Evolutionary conservation across 2,888 invertebrate species (phyloP), one percentile per base, ranked within the genome.

Genomic region (Ypsolopha scabrella): DNA sequence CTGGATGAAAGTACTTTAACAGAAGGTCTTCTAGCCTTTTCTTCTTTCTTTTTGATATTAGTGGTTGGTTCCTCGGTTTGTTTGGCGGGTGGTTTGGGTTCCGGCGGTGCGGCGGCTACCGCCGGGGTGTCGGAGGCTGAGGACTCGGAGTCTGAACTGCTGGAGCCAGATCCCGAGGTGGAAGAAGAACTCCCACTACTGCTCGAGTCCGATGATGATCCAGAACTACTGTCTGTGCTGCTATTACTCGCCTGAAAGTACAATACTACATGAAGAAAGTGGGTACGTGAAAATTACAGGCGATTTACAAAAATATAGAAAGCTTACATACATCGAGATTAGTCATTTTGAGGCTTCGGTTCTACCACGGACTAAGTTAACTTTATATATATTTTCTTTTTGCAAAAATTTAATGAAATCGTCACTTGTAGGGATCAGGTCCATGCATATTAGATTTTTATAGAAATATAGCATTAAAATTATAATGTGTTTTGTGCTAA

Each of bases 81-180:
- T 61, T 86, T 80, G 1, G 66, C 61, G 8, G 75, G 80, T n/a
- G 75, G 77, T 58, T 80, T 86, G 37, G 52, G 54, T 50, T 46
- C 39, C 48, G 57, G 57, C 46, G 54, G 44, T 36, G 44, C 11
- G 34, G 51, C 47, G 36, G 67, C 60, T 3, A 69, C 62, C 9
- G 63, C 57, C 1, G 65, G 59, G 7, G 67, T 43, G 41, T 35
- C 57, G 1, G 62, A 57, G n/a, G 63, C 65, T 0, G 92, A 91
- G 0, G 93, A 91, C 57, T 93, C 93, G 0, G 91, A 90, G 58
- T 93, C 94, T 0, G 90, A 90, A 60, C 91, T 92, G 41, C 91
- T 90, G 2, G 90, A 91, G 0, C 89, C 92, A 4, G 92, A 91
- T 41, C 90, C 93, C 0, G 92, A 91, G 52, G 90, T 90, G 55